Conservation (phyloP, 1,140 invertebrate species). For the Notospermus geniculatus region DNA sequence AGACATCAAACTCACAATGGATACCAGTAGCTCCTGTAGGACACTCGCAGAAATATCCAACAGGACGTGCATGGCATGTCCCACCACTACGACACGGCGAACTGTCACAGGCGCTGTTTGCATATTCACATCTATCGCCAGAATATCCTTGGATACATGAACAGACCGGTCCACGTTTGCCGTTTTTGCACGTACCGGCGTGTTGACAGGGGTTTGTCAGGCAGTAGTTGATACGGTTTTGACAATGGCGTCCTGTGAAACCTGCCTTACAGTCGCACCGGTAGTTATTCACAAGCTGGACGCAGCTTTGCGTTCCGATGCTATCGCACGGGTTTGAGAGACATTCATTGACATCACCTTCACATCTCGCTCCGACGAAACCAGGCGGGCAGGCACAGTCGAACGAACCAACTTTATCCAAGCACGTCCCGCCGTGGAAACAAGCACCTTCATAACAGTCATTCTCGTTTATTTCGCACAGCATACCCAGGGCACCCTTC, state of each 20-base stretch:
- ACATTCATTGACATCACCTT: too few relatives aligned
- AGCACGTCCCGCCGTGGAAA: neutral
- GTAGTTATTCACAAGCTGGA: constrained; percentile 89
- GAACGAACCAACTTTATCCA: neutral
- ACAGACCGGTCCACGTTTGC: constrained; percentile 41
- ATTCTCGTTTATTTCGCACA: too few relatives aligned
- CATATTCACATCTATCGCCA: constrained; percentile 79
- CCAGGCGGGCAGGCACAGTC: too few relatives aligned
- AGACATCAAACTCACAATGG: constrained; percentile 70
- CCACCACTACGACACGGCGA: constrained; percentile 80
- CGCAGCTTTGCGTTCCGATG: constrained; percentile 70
- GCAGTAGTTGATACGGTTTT: constrained; percentile 64
- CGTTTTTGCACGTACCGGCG: constrained; percentile 43
- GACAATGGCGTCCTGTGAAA: constrained; percentile 86
- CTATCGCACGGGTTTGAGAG: neutral
- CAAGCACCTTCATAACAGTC: neutral
- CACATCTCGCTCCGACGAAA: too few relatives aligned
- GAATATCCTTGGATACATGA: constrained; percentile 80
- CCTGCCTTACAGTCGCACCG: constrained; percentile 91
- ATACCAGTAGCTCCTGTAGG: constrained; percentile 80
- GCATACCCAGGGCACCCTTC: too few relatives aligned
- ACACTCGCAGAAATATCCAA: constrained; percentile 77
- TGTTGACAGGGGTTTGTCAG: constrained; percentile 48
- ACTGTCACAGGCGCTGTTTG: constrained; percentile 78
- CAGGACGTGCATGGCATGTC: constrained; percentile 63